Conservation (phyloP, 2,888 invertebrate genomes). For the Brachyptera putata region DNA sequence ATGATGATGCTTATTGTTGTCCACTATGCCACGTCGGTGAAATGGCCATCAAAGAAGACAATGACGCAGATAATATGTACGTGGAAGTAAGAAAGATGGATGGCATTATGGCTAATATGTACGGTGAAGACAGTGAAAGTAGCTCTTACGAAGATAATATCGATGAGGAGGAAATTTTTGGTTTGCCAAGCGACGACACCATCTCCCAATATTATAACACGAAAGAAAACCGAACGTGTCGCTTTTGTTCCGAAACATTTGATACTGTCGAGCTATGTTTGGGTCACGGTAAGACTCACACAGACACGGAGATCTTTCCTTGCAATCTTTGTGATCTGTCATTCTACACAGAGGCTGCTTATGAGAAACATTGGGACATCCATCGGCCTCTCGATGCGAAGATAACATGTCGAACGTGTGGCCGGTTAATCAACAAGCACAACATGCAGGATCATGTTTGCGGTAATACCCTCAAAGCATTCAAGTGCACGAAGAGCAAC, state of each 20-base stretch:
- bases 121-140: background rate
- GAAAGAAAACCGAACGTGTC: conserved; percentile 16
- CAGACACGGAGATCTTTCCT: conserved; percentile 24
- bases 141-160: background rate
- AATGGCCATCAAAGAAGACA: conserved; percentile 16
- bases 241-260: conserved; percentile 28
- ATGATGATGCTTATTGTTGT: conserved; percentile 16
- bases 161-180: background rate
- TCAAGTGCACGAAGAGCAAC: conserved; percentile 24
- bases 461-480: conserved; percentile 7
- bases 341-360: conserved; percentile 22
- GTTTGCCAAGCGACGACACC: background rate
- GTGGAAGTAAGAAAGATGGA: background rate
- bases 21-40: conserved; percentile 30
- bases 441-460: conserved; percentile 24
- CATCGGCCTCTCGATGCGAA: conserved; percentile 17
- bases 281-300: conserved; percentile 25
- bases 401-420: conserved; percentile 26
- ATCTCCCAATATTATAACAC: background rate
- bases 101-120: background rate
- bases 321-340: conserved; percentile 29
- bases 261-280: conserved; percentile 25
- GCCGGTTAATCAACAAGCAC: conserved; percentile 17
- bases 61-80: background rate
- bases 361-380: conserved; percentile 26